Evolutionary conservation across 2,113 vertebrate genomes (phyloP), one percentile per base, ranked within the genome.

Genomic region (Pyxicephalus adspersus): DNA sequence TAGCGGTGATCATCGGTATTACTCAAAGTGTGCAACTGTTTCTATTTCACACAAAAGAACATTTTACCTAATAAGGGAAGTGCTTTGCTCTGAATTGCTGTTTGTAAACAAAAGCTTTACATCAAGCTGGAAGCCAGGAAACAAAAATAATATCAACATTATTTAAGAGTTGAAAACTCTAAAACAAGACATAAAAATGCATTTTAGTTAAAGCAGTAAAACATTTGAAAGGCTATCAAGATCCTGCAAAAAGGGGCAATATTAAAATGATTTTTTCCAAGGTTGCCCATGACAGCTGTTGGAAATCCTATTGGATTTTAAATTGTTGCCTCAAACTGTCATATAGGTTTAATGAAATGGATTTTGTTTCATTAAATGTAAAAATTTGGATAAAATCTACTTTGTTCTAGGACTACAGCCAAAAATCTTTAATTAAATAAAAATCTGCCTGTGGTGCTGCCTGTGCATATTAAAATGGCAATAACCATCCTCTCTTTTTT

Each of bases 271-370:
- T 82, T 75, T 75, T 45, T 81, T 66, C 20, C n/a, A 66, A 66
- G 70, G 11, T 85, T 88, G 51, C 28, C 23, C 20, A 76, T 26
- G 85, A 64, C 79, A 23, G 0, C 66, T 74, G 83, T 75, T 22
- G 83, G n/a, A 58, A 85, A 84, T 86, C 84, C 9, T 54, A 55
- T 84, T 74, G 3, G 19, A 80, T 16, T 84, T 74, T 83, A 84
- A 89, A 89, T 81, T 86, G 87, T 83, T 76, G 26, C 31, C 83
- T 89, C 85, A 85, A 85, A 25, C 68, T 20, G 84, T 84, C 52
- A 38, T 83, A 65, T 50, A 57, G 84, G 68, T 51, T 50, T 52
- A 88, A 16, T 81, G 28, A 63, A 78, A 81, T 38, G 8, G 25
- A 79, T 84, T 84, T 87, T 38, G 17, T 82, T 85, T 79, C 67